Conservation (phyloP, 2,113 vertebrate species). For the Xenopus laevis region DNA sequence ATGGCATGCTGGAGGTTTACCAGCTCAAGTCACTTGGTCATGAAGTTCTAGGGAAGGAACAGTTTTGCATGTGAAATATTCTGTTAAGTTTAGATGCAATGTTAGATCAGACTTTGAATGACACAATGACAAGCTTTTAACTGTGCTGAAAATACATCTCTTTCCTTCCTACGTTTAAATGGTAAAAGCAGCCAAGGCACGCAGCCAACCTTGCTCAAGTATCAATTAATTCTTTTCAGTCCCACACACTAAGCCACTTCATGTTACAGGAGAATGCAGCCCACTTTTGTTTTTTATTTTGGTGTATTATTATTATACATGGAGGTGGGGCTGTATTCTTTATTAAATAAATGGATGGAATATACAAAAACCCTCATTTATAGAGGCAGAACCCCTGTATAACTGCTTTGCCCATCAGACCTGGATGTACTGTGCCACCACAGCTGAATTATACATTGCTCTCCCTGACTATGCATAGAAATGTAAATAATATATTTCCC, state of each 20-base stretch:
- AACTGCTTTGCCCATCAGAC: no score
- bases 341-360: no score
- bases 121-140: constrained; percentile 35
- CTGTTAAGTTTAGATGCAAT: constrained; percentile 7
- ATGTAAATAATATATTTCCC: no score
- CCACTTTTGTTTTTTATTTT: background rate
- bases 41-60: background rate
- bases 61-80: constrained; percentile 10
- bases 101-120: constrained; percentile 32
- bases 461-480: no score
- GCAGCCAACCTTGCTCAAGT: constrained; percentile 28
- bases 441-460: no score
- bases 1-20: no score
- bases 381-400: no score
- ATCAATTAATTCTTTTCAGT: constrained; percentile 34
- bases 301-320: background rate
- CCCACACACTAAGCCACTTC: constrained; percentile 33
- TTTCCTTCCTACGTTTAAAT: constrained; percentile 32
- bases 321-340: no score
- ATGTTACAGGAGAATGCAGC: constrained; percentile 1
- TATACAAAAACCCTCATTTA: no score
- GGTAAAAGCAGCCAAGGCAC: constrained; percentile 7
- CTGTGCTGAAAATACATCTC: constrained; percentile 32
- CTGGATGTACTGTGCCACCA: no score
- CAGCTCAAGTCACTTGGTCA: no score